phyloP scores from a whole-genome alignment of 2,797 vertebrate species.

The Silurus lanzhouensis region DNA sequence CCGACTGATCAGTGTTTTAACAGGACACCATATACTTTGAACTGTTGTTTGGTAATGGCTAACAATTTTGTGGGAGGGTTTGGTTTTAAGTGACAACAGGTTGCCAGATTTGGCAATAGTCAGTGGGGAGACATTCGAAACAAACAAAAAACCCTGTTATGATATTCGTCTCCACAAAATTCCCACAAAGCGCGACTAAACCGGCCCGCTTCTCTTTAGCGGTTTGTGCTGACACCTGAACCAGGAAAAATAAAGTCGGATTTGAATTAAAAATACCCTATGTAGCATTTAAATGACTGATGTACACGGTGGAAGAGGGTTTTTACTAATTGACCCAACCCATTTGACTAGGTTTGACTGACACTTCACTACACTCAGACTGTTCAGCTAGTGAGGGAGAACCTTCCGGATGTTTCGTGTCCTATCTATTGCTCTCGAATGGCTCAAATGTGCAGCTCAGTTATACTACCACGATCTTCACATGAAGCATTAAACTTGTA shows the following conservation, averaged over 20 bases:
- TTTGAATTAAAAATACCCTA: background rate
- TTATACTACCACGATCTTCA: conserved; percentile 5
- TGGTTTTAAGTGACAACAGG: background rate
- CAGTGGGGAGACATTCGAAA: conserved; percentile 8
- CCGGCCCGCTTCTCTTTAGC: no score
- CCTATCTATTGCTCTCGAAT: background rate
- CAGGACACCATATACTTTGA: background rate
- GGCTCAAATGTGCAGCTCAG: background rate
- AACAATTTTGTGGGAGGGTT: background rate
- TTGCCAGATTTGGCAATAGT: background rate
- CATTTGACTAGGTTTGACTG: conserved; percentile 17
- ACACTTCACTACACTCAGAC: background rate
- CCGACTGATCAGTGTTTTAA: background rate
- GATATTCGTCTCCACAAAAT: conserved; percentile 1
- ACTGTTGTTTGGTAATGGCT: background rate
- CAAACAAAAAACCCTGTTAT: background rate
- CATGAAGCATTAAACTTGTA: background rate
- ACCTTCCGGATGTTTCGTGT: conserved; percentile 10
- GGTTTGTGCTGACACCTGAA: background rate
- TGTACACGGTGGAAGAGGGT: background rate
- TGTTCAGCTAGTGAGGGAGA: background rate
- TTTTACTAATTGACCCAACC: conserved; percentile 21
- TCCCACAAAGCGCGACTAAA: background rate
- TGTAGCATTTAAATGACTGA: background rate
- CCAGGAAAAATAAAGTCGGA: background rate